Conservation (phyloP, 2,888 invertebrate genomes). For the Ametastegia equiseti region DNA sequence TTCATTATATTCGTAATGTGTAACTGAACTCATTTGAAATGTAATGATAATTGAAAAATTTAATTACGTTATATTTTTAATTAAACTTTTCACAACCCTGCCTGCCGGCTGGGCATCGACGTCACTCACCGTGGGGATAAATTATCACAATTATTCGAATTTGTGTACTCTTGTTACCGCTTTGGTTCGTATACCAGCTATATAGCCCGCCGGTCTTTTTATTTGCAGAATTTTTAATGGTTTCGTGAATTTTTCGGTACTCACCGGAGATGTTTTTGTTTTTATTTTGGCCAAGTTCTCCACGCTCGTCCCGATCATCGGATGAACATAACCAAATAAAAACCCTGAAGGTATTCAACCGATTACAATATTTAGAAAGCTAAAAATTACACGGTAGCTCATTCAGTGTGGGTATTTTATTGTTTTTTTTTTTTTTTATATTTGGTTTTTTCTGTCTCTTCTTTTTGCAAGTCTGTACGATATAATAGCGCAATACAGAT, state of each 20-base stretch:
- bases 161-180: constrained; percentile 31
- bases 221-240: not conserved
- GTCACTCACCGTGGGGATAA: constrained; percentile 23
- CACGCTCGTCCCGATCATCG: not conserved
- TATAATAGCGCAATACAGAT: too few species aligned
- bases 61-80: too few species aligned
- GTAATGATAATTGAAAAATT: too few species aligned
- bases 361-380: not conserved
- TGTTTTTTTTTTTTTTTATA: not conserved
- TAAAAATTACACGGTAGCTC: not conserved
- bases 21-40: too few species aligned
- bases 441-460: too few species aligned
- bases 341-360: not conserved
- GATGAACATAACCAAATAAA: not conserved
- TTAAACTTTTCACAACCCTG: too few species aligned
- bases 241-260: not conserved
- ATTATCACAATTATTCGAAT: constrained; percentile 27
- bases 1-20: too few species aligned
- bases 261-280: not conserved
- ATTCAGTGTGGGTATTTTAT: not conserved
- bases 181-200: not conserved
- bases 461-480: too few species aligned
- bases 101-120: not conserved
- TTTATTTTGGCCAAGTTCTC: too few species aligned
- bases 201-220: constrained; percentile 1